Percentiles rank a stretch among this genome's conserved stretches.
Evolutionary conservation across 1,140 invertebrate species (phyloP).

Genomic region (Eciton burchellii): DNA sequence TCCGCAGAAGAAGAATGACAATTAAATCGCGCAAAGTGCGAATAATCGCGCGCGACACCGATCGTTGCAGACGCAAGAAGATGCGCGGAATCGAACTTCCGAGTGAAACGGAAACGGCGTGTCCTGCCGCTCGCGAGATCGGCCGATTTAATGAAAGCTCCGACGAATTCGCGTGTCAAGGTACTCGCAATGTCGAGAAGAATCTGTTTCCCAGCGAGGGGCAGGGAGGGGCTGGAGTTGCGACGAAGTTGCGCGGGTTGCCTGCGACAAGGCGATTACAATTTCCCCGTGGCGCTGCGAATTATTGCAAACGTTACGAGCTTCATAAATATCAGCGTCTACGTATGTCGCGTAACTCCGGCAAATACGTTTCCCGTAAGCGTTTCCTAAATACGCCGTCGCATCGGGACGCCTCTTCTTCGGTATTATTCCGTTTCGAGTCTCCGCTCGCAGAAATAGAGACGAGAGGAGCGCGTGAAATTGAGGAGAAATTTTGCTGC

Average conservation of each 20-base stretch:
- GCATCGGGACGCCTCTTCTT: neutral
- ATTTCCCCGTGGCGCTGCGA: too few relatives aligned
- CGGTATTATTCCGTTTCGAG: conserved; percentile 2
- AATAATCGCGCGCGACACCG: neutral
- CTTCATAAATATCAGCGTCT: neutral
- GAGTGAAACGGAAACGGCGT: conserved; percentile 29
- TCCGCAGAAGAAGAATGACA: conserved; percentile 27
- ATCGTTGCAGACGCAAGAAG: conserved; percentile 5
- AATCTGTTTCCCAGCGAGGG: neutral
- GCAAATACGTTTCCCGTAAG: neutral
- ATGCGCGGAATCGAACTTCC: conserved; percentile 32
- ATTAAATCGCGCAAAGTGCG: conserved; percentile 23
- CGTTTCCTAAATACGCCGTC: conserved; percentile 4
- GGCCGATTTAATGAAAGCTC: conserved; percentile 9
- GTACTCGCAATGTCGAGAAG: neutral
- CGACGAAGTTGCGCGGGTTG: neutral
- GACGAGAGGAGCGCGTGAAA: conserved; percentile 4
- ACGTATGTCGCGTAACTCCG: neutral
- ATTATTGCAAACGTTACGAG: neutral
- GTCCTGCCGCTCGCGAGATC: conserved; percentile 7
- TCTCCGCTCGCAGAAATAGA: conserved; percentile 24
- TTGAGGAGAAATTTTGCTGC: conserved; percentile 36
- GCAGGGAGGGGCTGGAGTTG: too few relatives aligned
- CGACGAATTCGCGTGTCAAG: neutral
- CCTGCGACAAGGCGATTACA: neutral